phyloP scores from a whole-genome alignment of 2,113 vertebrate genomes.

The Malurus alboscapulatus region DNA sequence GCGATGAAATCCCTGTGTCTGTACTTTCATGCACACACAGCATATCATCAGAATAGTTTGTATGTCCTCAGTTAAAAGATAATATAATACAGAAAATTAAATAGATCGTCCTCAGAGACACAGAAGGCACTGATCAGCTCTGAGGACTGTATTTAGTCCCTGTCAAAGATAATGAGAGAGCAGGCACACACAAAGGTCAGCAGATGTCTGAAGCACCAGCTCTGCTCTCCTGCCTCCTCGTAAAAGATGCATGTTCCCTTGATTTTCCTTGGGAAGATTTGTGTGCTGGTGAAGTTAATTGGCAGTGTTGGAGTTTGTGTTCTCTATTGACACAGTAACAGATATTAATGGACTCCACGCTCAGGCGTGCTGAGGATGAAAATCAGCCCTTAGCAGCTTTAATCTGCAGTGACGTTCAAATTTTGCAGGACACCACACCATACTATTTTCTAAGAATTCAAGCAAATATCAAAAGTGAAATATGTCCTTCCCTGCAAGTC shows the following conservation, averaged over 20 bases:
- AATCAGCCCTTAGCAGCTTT: neutral
- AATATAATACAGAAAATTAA: neutral
- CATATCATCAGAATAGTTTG: neutral
- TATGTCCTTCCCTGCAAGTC: neutral
- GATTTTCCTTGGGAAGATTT: neutral
- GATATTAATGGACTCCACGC: neutral
- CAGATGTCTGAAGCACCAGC: neutral
- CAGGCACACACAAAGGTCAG: neutral
- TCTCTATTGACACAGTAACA: constrained; percentile 9
- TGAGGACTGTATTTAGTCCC: neutral
- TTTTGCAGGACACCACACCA: neutral
- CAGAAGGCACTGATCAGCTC: neutral
- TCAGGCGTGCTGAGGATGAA: neutral
- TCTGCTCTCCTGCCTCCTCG: neutral
- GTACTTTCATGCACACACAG: neutral
- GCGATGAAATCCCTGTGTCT: neutral
- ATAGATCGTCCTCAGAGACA: neutral
- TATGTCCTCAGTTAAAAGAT: neutral
- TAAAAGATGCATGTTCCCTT: neutral
- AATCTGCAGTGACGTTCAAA: neutral
- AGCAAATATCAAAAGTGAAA: neutral
- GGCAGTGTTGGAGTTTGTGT: neutral
- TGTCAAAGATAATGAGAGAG: neutral
- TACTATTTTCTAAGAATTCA: neutral
- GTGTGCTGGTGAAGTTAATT: constrained; percentile 9